Conservation (phyloP, 2,113 vertebrate genomes). For the Oenanthe oenanthe region DNA sequence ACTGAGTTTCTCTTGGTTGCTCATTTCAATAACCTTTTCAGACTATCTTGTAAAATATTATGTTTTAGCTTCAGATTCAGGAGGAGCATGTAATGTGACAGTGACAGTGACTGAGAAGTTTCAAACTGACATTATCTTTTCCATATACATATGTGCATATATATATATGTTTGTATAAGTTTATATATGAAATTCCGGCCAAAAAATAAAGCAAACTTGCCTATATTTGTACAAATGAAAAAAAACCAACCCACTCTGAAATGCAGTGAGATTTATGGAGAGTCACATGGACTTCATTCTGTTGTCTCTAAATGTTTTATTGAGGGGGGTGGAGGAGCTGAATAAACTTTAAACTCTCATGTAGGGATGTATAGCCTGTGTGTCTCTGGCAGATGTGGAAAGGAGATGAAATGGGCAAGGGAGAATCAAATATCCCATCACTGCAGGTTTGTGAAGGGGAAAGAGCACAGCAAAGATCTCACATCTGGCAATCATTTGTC, state of each 20-base stretch:
- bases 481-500: constrained; percentile 99
- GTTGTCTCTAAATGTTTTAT: constrained; percentile 75
- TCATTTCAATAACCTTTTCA: constrained; percentile 30
- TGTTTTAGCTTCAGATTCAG: neutral
- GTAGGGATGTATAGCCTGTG: constrained; percentile 83
- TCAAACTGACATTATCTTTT: constrained; percentile 47
- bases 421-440: constrained; percentile 84
- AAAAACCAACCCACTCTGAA: constrained; percentile 39
- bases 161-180: neutral
- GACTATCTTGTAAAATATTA: neutral
- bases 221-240: constrained; percentile 64
- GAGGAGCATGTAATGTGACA: neutral
- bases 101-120: neutral
- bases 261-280: constrained; percentile 34
- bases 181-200: neutral
- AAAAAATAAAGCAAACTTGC: constrained; percentile 58
- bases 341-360: constrained; percentile 85
- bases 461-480: constrained; percentile 82
- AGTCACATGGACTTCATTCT: constrained; percentile 77
- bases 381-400: constrained; percentile 91
- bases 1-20: neutral
- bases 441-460: constrained; percentile 81
- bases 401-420: constrained; percentile 85
- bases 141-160: neutral
- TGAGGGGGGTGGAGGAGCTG: constrained; percentile 65